Evolutionary conservation across 2,797 vertebrate genomes (phyloP), one percentile per base, ranked within the genome.

Genomic region (Myoxocephalus aenaeus): DNA sequence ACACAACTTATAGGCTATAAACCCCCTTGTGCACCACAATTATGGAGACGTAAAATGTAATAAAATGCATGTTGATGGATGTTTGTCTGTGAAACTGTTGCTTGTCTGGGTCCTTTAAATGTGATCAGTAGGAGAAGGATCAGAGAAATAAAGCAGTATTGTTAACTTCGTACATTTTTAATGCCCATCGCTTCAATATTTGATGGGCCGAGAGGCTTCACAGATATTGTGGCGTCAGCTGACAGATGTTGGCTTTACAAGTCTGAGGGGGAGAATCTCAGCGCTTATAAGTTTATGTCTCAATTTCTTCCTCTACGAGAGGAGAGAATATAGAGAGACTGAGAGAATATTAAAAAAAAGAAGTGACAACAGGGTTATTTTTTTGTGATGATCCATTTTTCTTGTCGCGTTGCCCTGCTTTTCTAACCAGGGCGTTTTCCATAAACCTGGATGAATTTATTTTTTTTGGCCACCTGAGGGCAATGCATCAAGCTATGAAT

Each of bases 91-190:
- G 62, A 54, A 14, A 32, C 8, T 4, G 32, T 64, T 61, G 56
- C 65, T 56, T 40, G 53, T 73, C 71, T 72, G 17, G 50, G 34
- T 42, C 44, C 34, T 70, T 82, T 86, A 67, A 80, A 76, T 69
- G 81, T 36, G 77, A 85, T 86, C 73, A 77, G 68, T 56, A 38
- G 65, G n/a, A 38, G 48, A 68, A 36, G 57, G 63, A 88, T 82
- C 80, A 77, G 76, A 86, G 75, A 83, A 84, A 88, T 70, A 87
- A 84, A 71, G 64, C 80, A 36, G 54, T 56, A 71, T 87, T 87
- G 84, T 90, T 90, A 91, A 90, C 82, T 70, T 86, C 46, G 0
- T 91, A 79, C 84, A 90, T 92, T 87, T 90, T 92, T 89, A 89
- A 94, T 87, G 81, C 8, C 0, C 67, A 40, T 2, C 7, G 0